Base-by-base conservation (phyloP, 1,140 invertebrate genomes). In the Nephotettix cincticeps region DNA sequence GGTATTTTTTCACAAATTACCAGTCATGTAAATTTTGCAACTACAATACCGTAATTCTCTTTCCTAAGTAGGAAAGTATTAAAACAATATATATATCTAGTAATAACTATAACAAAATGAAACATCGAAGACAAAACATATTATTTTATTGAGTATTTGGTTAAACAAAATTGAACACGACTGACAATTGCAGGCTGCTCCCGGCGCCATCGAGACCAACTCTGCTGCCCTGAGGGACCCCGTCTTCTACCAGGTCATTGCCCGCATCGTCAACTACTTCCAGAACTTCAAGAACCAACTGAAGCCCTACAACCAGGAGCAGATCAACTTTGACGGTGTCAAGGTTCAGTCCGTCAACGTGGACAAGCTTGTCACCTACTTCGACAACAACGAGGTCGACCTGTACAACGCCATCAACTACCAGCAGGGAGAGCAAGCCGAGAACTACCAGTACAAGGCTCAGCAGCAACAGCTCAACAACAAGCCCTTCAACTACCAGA, bases 391-490 rank as follows among this genome's bases (percentile, higher is more conserved):
- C 29, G 76, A 81, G 32, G 83, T 83, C 58, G 74, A 81, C 0
- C 80, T 84, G 17, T 78, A 82, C 21, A 85, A 86, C 61, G 85
- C 86, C n/a, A 81, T 80, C 45, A 85, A 85, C 81, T 86, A 84
- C 75, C 76, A 81, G 25, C 79, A 82, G 6, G 79, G 81, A 36
- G 83, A 87, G 14, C 86, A 76, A 21, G 74, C 73, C 36, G 45
- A 71, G 25, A 63, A 27, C 19, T 67, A 17, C 14, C 14, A 27
- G 63, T 45, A 40, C 61, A 51, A 25, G 19, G 32, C 28, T 51
- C 71, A 91, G 67, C 79, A 90, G 0, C 2, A 84, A 84, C 32
- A 83, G 92, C 21, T 86, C 86, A 73, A 84, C 93, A 70, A 90
- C 81, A 86, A 87, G 78, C 84, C 84, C 30, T 93, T 88, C 84